Evolutionary conservation across 2,113 vertebrate species (phyloP).

Genomic region (Plotosus lineatus): DNA sequence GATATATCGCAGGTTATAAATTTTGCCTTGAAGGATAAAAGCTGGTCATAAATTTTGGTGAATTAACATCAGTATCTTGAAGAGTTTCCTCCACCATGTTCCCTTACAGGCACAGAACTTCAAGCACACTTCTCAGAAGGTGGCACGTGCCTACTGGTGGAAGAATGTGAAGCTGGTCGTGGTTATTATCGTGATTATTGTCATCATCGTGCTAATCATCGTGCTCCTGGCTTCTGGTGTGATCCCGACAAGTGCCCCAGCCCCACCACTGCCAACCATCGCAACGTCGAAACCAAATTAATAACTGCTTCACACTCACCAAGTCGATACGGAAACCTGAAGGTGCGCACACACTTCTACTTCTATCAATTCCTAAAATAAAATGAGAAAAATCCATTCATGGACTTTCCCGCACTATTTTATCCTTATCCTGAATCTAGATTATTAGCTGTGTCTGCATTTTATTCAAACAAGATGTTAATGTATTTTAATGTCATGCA

Average conservation of each 20-base stretch:
- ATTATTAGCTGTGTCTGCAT: not conserved
- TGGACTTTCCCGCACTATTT: not conserved
- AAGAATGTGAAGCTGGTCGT: constrained; percentile 88
- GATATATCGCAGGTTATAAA: not conserved
- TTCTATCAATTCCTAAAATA: not conserved
- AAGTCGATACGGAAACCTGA: not conserved
- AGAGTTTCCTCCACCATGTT: not conserved
- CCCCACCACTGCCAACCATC: fast-evolving
- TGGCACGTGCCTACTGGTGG: constrained; percentile 92
- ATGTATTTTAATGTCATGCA: not conserved
- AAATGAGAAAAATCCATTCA: too few species aligned
- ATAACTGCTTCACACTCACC: constrained; percentile 32
- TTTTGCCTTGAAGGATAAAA: not conserved
- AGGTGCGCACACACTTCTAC: not conserved
- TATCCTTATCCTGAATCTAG: not conserved
- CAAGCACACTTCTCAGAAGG: constrained; percentile 88
- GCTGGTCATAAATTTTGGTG: not conserved
- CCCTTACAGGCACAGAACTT: constrained; percentile 85
- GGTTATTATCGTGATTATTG: constrained; percentile 80
- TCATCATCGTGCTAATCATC: constrained; percentile 81
- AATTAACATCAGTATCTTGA: not conserved
- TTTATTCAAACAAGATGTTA: not conserved
- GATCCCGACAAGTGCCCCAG: constrained; percentile 71
- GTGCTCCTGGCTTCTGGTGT: constrained; percentile 82
- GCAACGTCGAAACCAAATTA: not conserved